Base-by-base conservation (phyloP, 2,797 vertebrate genomes). In the Anguilla marmorata region DNA sequence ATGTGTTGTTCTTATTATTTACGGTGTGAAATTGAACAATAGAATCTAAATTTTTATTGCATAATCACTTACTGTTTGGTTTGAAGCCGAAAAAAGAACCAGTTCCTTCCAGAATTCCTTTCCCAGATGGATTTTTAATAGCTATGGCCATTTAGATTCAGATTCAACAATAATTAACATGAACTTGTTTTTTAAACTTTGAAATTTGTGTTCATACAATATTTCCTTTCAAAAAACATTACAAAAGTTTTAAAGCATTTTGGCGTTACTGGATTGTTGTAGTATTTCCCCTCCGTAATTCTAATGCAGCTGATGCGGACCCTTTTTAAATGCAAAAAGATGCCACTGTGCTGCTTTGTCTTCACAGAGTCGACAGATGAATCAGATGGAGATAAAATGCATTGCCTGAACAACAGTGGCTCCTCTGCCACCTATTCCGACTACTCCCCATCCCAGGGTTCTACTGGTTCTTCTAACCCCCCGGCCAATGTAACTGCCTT, bases 351-450 rank as follows among this genome's bases (percentile, higher is more conserved):
- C 16, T 50, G 63, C 63, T 82, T 89, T 58, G 87, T 48, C 54
- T 89, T 94, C 95, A 91, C 96, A 99, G 99, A 99, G 93, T 99
- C 98, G 66, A 99, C 97, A 74, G 99, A 99, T 92, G 99, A 99
- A 90, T 98, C 97, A 92, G 99, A 99, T 94, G 96, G 96, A 91
- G 99, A 99, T 95, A 99, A 99, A 96, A 96, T 97, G 94, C 98
- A 99, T 92, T 98, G 98, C 96, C 95, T 98, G 95, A 99, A 99
- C 95, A 99, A 99, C 96, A 99, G 99, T 89, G 98, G 98, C 93
- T 99, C 99, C 93, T 99, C 99, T 66, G 99, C 98, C 94, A 99
- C 98, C 93, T 99, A 99, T 95, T 99, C 99, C 21, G 99, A 99
- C 96, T 99, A 99, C 95, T 99, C 99, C 56, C 99, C 99, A 89